These are phyloP conservation scores for Frankliniella intonsa DNA, from an alignment of 2,888 invertebrate genomes.

Conservation along the genomic window DNA sequence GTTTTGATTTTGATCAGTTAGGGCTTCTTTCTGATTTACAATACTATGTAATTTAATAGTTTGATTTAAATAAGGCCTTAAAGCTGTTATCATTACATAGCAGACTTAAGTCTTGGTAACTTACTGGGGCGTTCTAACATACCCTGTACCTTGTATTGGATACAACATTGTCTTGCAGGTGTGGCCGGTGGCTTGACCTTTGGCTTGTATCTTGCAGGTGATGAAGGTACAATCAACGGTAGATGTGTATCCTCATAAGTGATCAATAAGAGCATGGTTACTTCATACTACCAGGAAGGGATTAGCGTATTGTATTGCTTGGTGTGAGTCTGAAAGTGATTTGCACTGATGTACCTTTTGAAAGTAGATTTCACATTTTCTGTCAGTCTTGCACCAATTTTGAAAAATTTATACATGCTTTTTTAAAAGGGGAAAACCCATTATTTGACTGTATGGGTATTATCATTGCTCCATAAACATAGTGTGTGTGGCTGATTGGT, in stretches of 20 bases:
- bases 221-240: slow-evolving; percentile 25
- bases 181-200: slow-evolving; percentile 25
- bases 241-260: slow-evolving; percentile 23
- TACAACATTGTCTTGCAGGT: slow-evolving; percentile 26
- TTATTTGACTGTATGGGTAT: neutral
- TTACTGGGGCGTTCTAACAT: neutral
- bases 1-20: no score
- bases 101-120: neutral
- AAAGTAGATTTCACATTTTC: slow-evolving; percentile 16
- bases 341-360: slow-evolving; percentile 6
- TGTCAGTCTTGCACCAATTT: neutral
- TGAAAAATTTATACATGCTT: neutral
- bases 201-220: slow-evolving; percentile 26
- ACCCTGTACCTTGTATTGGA: slow-evolving; percentile 22
- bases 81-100: no score
- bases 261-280: slow-evolving; percentile 20
- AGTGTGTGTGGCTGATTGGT: neutral
- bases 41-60: no score
- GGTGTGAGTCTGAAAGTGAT: slow-evolving; percentile 21
- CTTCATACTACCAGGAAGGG: slow-evolving; percentile 22
- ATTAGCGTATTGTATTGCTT: slow-evolving; percentile 18
- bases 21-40: no score
- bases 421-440: neutral
- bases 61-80: no score
- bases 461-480: neutral